phyloP scores from a whole-genome alignment of 2,113 vertebrate species.

The Menura novaehollandiae region DNA sequence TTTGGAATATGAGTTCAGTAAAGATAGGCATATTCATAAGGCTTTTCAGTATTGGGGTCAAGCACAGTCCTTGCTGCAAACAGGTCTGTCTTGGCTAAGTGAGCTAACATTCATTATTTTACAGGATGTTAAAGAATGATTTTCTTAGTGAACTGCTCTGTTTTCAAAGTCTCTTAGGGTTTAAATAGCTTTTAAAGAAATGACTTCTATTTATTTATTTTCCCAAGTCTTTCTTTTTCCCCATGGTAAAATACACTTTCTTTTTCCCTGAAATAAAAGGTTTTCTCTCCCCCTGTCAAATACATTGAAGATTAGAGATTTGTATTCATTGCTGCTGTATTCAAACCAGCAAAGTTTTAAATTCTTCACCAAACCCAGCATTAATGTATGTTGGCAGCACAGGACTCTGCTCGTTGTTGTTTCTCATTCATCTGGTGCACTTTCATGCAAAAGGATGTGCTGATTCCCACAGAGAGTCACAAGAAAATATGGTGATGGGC shows the following conservation, averaged over 20 bases:
- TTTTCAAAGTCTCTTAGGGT: background rate
- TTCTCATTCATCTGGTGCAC: background rate
- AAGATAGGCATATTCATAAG: background rate
- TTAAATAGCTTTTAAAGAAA: background rate
- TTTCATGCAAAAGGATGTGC: background rate
- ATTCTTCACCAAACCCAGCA: background rate
- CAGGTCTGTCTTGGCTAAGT: background rate
- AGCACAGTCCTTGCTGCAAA: background rate
- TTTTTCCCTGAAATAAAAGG: background rate
- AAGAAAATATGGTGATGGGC: background rate
- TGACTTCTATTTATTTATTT: background rate
- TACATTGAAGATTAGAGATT: background rate
- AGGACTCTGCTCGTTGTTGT: background rate
- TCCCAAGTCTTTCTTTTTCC: background rate
- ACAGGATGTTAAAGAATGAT: fast-evolving
- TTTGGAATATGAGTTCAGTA: background rate
- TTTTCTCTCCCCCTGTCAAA: background rate
- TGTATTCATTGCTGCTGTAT: background rate
- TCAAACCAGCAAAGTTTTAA: background rate
- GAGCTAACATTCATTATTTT: background rate
- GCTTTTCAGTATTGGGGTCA: background rate
- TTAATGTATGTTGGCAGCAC: fast-evolving
- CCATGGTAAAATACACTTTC: background rate
- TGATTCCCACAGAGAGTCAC: background rate
- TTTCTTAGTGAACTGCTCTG: background rate